Evolutionary conservation across 2,113 vertebrate species (phyloP).

Genomic region (Polyodon spathula): DNA sequence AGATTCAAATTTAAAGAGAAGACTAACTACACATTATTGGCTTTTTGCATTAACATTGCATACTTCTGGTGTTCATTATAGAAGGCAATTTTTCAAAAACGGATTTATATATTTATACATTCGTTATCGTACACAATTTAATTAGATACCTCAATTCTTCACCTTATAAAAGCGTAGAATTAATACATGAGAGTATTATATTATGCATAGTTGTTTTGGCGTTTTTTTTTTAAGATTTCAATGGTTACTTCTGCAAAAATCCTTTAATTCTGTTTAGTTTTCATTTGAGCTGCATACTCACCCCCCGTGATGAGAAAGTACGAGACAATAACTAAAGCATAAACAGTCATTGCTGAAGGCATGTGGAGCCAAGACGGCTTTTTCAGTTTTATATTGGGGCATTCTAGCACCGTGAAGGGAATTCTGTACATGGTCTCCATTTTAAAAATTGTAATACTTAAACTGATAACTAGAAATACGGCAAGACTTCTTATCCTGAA

Average conservation of each 20-base stretch:
- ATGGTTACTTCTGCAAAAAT: not conserved
- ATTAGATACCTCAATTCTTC: too few relatives aligned
- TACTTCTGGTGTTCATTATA: too few relatives aligned
- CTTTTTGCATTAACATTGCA: too few relatives aligned
- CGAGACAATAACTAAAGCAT: constrained; percentile 89
- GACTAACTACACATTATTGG: not conserved
- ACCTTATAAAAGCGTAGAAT: too few relatives aligned
- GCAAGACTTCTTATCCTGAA: not conserved
- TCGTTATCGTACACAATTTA: too few relatives aligned
- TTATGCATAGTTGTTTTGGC: not conserved
- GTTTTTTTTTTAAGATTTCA: not conserved
- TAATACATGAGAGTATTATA: not conserved
- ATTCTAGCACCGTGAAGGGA: constrained; percentile 83
- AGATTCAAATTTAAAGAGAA: not conserved
- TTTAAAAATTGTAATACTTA: not conserved
- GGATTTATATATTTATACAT: too few relatives aligned
- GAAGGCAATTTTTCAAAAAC: too few relatives aligned
- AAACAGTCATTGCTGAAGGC: constrained; percentile 97
- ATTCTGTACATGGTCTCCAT: constrained; percentile 89
- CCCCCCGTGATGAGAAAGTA: constrained; percentile 98
- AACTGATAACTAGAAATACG: not conserved
- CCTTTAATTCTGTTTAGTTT: not conserved
- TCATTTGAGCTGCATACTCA: constrained; percentile 36
- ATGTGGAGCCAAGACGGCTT: constrained; percentile 92
- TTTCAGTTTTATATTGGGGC: constrained; percentile 92